A percentile compares a stretch with the other conserved stretches of the same genome.
Conservation (phyloP, 2,888 invertebrate species). For the Idaea straminata region DNA sequence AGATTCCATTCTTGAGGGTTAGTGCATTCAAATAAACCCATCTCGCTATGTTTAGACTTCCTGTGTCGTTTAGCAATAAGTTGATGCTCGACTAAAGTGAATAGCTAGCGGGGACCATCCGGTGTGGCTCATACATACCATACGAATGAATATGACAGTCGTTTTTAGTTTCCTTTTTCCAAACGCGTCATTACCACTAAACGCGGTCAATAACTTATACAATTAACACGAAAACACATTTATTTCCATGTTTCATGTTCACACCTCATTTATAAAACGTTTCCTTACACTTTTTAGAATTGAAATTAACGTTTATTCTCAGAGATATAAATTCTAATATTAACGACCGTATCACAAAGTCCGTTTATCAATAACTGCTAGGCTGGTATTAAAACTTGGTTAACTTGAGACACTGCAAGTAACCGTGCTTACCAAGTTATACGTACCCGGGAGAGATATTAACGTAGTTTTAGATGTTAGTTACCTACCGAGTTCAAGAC, state of each 20-base stretch:
- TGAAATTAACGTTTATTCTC: constrained; percentile 14
- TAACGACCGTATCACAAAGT: constrained; percentile 23
- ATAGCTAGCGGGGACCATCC: constrained; percentile 39
- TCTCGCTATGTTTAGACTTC: constrained; percentile 15
- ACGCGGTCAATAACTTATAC: constrained; percentile 35
- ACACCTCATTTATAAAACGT: constrained; percentile 12
- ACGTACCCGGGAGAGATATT: constrained; percentile 30
- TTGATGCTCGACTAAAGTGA: constrained; percentile 40
- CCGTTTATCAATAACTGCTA: constrained; percentile 32
- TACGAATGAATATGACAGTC: constrained; percentile 44
- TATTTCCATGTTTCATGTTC: constrained; percentile 17
- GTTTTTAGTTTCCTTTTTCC: constrained; percentile 38
- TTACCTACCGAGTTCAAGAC: constrained; percentile 23
- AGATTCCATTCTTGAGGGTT: not conserved
- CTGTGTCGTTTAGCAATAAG: constrained; percentile 35
- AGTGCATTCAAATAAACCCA: not conserved
- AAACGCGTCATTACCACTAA: constrained; percentile 33
- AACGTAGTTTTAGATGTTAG: constrained; percentile 30
- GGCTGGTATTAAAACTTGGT: constrained; percentile 34
- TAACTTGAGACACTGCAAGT: constrained; percentile 33
- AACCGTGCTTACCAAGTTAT: constrained; percentile 32
- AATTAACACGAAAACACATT: constrained; percentile 26
- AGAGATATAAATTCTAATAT: constrained; percentile 13
- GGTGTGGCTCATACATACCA: constrained; percentile 49
- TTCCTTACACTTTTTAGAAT: constrained; percentile 3